Conservation (phyloP, 2,888 invertebrate species). For the Volucella zonaria region DNA sequence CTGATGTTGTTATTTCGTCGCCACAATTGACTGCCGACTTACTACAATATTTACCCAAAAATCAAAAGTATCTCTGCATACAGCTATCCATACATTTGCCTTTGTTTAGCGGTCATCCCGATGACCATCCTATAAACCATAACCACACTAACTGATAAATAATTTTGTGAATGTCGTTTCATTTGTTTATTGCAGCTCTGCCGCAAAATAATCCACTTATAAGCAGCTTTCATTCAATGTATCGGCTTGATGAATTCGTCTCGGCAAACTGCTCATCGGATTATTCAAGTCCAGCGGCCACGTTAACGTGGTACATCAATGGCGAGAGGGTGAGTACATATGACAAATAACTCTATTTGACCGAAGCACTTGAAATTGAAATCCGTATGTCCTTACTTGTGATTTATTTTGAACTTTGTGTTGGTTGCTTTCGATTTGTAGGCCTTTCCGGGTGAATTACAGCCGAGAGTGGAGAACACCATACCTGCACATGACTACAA, state of each 20-base stretch:
- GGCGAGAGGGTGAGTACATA: constrained; percentile 77
- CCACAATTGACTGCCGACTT: not conserved
- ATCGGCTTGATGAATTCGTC: constrained; percentile 79
- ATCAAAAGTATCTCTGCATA: constrained; percentile 16
- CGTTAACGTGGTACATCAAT: constrained; percentile 80
- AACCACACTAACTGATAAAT: constrained; percentile 18
- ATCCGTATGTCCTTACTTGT: not conserved
- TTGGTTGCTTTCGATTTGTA: constrained; percentile 52
- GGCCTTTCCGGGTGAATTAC: constrained; percentile 78
- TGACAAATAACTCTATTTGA: not conserved
- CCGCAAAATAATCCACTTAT: constrained; percentile 81
- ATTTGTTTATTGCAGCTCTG: constrained; percentile 76
- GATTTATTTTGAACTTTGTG: not conserved
- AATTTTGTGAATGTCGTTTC: constrained; percentile 27
- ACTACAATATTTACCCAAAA: not conserved
- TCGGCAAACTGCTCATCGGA: constrained; percentile 81
- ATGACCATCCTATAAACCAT: not conserved
- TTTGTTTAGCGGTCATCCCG: not conserved
- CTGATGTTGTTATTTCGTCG: constrained; percentile 31
- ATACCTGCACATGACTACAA: constrained; percentile 80
- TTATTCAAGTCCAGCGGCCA: constrained; percentile 79
- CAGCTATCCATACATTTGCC: not conserved
- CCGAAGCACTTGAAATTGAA: not conserved
- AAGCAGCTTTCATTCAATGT: constrained; percentile 79
- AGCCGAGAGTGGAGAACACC: constrained; percentile 79